Evolutionary conservation across 2,113 vertebrate genomes (phyloP), one percentile per base, ranked within the genome.

Genomic region (Cariama cristata): DNA sequence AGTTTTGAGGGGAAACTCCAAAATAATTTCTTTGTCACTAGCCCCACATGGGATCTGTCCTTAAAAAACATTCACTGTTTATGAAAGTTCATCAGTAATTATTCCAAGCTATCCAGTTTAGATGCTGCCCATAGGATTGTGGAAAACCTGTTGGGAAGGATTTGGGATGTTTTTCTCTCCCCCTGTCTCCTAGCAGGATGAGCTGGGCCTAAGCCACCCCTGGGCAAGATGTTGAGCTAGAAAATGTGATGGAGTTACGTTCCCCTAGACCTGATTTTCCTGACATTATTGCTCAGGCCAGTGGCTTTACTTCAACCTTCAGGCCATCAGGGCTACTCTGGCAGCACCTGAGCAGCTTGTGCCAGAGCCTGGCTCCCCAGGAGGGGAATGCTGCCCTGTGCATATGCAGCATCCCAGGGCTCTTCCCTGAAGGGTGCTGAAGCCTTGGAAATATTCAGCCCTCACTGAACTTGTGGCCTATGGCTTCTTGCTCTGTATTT

Each of bases 341-440:
- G 52, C 32, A 80, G 73, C 63, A 26, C 19, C 15, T 0, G 4
- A 66, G 44, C 3, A 0, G 21, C n/a, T 55, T 1, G 6, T 32
- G 16, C 35, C 18, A 6, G 45, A 45, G 56, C n/a, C 66, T 35
- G 35, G 23, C 62, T 56, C 32, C 28, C 22, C 28, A 0, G 0
- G 68, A 32, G 13, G 33, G 53, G 73, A 17, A 49, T 5, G 30
- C 47, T 79, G 24, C 3, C 1, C 44, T 32, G 22, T 14, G 14
- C 0, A 1, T 35, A 28, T 11, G 8, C n/a, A 0, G 2, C 2
- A 6, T 69, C 69, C 87, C 59, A 68, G 53, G n/a, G 8, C 11
- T 42, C 40, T 56, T 52, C 76, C 23, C 44, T 87, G 49, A 38
- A 28, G 14, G 21, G 9, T n/a, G 30, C 23, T 56, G 33, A 50